Evolutionary conservation across 2,888 invertebrate species (phyloP), one percentile per base, ranked within the genome.

Genomic region (Terebella lapidaria): DNA sequence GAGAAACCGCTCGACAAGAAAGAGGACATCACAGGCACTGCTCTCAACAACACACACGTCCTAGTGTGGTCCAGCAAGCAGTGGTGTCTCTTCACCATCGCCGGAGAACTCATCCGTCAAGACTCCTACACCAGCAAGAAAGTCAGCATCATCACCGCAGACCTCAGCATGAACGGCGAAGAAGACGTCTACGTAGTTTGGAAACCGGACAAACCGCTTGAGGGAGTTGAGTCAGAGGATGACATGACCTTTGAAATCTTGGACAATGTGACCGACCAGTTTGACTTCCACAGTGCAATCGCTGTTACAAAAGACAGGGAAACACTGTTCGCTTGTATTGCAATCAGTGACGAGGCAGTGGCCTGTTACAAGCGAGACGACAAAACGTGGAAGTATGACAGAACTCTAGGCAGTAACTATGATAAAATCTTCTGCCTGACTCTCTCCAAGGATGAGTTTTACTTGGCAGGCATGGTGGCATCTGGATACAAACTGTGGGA

Each of bases 1-100:
- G 89, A 91, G 49, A 92, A 93, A 76, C 92, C 92, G 0, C 83
- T 94, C 22, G 85, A 87, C 15, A 88, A 89, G 64, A 69, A n/a
- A 5, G 71, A 74, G n/a, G 62, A 67, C 15, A 71, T 80, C 29
- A 62, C 71, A 18, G 79, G 78, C 4, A 74, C 74, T 2, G 67
- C 70, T n/a, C 67, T 76, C 54, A 75, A 70, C 47, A 71, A 74
- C 63, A 71, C 72, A 18, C 72, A 75, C 59, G 67, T 78, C 35
- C 72, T 71, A 5, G 68, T 72, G 28, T 79, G 77, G 76, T 74
- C 74, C 1, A 60, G 65, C 30, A 69, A 63, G 20, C 70, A 72
- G 46, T 78, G 77, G 77, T 71, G 64, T 53, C 58, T 74, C 5
- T 77, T 69, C 63, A 70, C 69, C 4, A 20, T 49, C 5, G 24